Evolutionary conservation across 2,113 vertebrate species (phyloP), one percentile per base, ranked within the genome.

Genomic region (Capreolus pygargus): DNA sequence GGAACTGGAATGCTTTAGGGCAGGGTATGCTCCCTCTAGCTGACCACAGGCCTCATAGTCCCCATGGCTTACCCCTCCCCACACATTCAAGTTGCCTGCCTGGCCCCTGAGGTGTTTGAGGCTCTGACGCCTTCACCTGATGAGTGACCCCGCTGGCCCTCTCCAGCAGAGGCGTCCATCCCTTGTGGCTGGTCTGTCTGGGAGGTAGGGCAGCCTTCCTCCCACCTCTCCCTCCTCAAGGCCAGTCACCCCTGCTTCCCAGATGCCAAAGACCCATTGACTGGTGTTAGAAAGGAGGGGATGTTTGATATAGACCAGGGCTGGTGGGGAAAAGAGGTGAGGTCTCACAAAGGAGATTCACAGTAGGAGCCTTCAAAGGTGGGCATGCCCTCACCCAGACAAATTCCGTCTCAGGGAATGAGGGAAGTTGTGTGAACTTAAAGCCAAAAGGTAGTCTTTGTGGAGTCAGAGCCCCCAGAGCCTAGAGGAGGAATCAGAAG

Each of bases 1-100:
- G 33, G 55, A 78, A 33, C 1, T 74, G 91, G 95, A 97, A 97
- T 91, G 89, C 50, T 94, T 36, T 28, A 67, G 64, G 95, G 94
- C 33, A 11, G 67, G 78, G 50, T 21, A 1, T 57, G 84, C 33
- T 58, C n/a, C 61, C 60, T 92, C 25, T 28, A 47, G 88, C 54
- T 67, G 47, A 92, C 94, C 92, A 3, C 90, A 82, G 92, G 70
- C 81, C 76, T 90, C 21, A 6, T 52, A 9, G n/a, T 85, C 89
- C 94, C 64, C 1, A 0, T 52, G 88, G 30, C 54, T 86, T 36
- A 13, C 36, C 84, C 36, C 39, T 85, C 14, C 27, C n/a, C 64
- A 25, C 21, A 76, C 21, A n/a, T 83, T 55, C 45, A 30, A 57
- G 43, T 70, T 39, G 67, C 23, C 92, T 28, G 16, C 55, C 33